Conservation (phyloP, 2,797 vertebrate genomes). For the Gymnothorax javanicus region DNA sequence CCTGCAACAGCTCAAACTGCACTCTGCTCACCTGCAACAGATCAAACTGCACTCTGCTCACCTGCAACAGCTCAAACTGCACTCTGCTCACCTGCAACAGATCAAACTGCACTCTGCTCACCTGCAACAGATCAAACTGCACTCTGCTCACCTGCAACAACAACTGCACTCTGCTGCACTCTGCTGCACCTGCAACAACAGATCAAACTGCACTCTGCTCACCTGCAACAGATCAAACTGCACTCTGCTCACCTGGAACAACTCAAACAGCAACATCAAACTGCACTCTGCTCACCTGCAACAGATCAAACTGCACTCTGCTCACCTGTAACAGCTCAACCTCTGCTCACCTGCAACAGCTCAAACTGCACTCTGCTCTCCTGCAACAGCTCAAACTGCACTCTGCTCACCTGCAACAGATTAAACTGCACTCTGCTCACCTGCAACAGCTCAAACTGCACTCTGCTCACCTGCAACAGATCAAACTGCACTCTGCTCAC, state of each 20-base stretch:
- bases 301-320: neutral
- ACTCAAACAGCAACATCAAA: constrained; percentile 72
- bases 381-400: constrained; percentile 90
- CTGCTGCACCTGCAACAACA: no score
- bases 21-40: constrained; percentile 78
- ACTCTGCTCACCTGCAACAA: constrained; percentile 61
- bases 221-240: constrained; percentile 93
- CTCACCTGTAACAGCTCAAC: constrained; percentile 86
- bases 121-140: constrained; percentile 78
- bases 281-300: constrained; percentile 69
- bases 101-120: constrained; percentile 89
- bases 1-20: neutral
- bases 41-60: constrained; percentile 82
- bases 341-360: constrained; percentile 50
- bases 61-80: neutral
- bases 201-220: neutral
- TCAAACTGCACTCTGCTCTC: constrained; percentile 51
- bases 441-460: constrained; percentile 91
- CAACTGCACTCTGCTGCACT: no score
- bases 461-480: constrained; percentile 73
- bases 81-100: constrained; percentile 79
- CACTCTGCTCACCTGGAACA: constrained; percentile 59
- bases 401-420: constrained; percentile 50
- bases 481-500: constrained; percentile 82
- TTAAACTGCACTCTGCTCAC: constrained; percentile 51